These are phyloP conservation scores for Rhea americana DNA, from an alignment of 2,113 vertebrate species.

Conservation along the genomic window DNA sequence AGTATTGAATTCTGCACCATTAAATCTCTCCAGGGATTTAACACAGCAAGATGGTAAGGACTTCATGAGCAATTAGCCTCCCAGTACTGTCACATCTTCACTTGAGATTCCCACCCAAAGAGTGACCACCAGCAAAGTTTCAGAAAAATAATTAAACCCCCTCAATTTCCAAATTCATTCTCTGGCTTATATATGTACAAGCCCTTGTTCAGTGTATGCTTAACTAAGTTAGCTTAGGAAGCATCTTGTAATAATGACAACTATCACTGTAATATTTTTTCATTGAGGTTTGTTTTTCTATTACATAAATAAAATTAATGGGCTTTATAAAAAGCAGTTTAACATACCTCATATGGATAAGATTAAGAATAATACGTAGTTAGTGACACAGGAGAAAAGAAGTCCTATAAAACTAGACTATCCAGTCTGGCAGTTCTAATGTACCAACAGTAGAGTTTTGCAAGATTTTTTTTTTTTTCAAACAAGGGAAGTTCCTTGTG, in stretches of 20 bases:
- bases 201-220: neutral
- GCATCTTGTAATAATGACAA: neutral
- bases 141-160: neutral
- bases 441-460: neutral
- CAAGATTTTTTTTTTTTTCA: neutral
- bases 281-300: neutral
- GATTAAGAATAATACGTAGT: neutral
- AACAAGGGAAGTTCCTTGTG: conserved; percentile 23
- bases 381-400: neutral
- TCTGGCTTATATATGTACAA: neutral
- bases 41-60: neutral
- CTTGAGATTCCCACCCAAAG: neutral
- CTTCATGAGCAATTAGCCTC: neutral
- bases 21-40: neutral
- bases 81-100: neutral
- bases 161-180: neutral
- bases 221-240: neutral
- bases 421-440: conserved; percentile 36
- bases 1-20: neutral
- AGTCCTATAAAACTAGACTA: conserved; percentile 17
- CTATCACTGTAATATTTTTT: neutral
- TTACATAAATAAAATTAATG: neutral
- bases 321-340: neutral
- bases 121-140: neutral
- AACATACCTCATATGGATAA: neutral